phyloP scores from a whole-genome alignment of 2,888 invertebrate species.

The Molorchus minor region DNA sequence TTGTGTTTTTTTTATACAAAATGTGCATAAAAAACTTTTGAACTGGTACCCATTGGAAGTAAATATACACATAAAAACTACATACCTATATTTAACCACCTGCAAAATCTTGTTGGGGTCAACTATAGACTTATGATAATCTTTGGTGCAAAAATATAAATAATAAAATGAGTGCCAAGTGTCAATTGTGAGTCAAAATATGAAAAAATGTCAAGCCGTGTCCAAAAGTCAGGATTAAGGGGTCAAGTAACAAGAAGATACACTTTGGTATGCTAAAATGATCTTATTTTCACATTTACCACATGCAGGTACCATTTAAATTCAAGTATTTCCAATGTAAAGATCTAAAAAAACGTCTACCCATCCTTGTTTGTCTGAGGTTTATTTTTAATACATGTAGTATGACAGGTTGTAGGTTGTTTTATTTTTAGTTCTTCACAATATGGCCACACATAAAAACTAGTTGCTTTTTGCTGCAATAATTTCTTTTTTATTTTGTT shows the following conservation, averaged over 20 bases:
- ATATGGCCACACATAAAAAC: slow-evolving; percentile 25
- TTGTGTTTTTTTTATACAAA: too few relatives aligned
- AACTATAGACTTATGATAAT: too few relatives aligned
- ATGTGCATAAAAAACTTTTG: too few relatives aligned
- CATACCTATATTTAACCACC: too few relatives aligned
- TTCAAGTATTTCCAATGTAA: too few relatives aligned
- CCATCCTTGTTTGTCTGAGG: slow-evolving; percentile 22
- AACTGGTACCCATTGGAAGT: too few relatives aligned
- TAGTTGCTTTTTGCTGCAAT: slow-evolving; percentile 18
- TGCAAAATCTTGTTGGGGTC: too few relatives aligned
- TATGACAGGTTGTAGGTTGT: slow-evolving; percentile 29
- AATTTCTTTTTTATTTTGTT: slow-evolving; percentile 5
- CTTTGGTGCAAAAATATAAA: neutral
- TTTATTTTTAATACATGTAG: slow-evolving; percentile 35
- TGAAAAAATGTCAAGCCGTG: slow-evolving; percentile 43
- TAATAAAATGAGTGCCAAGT: slow-evolving; percentile 20
- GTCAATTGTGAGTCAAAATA: slow-evolving; percentile 36
- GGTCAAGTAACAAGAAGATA: slow-evolving; percentile 40
- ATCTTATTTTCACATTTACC: slow-evolving; percentile 4
- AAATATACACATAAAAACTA: too few relatives aligned
- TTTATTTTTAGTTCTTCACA: slow-evolving; percentile 37
- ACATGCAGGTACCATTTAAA: too few relatives aligned
- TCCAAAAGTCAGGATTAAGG: slow-evolving; percentile 38
- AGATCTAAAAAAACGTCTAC: slow-evolving; percentile 8
- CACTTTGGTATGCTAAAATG: slow-evolving; percentile 37